Evolutionary conservation across 2,113 vertebrate species (phyloP).

Genomic region (western clawed frog (Xenopus tropicalis)): DNA sequence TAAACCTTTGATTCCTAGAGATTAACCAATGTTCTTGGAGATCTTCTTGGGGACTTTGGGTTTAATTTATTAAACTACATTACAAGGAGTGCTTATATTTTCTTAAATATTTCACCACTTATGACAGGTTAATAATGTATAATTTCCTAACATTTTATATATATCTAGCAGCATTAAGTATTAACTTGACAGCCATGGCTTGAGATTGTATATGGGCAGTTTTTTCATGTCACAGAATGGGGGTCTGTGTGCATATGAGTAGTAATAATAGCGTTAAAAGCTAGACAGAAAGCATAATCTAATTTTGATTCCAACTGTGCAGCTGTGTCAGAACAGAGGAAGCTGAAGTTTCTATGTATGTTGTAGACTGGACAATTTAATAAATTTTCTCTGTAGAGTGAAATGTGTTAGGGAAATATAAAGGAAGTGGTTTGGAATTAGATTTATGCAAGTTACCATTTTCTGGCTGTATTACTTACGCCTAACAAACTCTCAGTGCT

Average conservation of each 20-base stretch:
- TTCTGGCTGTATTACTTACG: conserved; percentile 4
- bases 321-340: not conserved
- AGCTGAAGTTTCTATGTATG: not conserved
- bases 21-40: no score
- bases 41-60: no score
- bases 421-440: conserved; percentile 10
- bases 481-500: conserved; percentile 27
- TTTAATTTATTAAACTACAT: no score
- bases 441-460: conserved; percentile 26
- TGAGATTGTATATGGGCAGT: no score
- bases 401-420: not conserved
- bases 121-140: no score
- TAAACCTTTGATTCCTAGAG: no score
- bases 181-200: not conserved
- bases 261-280: no score
- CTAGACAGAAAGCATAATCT: not conserved
- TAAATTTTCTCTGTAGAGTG: conserved; percentile 4
- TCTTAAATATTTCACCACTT: no score
- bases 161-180: not conserved
- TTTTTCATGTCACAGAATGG: no score
- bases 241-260: no score
- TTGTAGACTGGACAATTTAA: conserved; percentile 2
- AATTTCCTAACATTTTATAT: not conserved
- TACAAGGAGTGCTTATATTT: no score
- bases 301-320: not conserved